Evolutionary conservation across 2,888 invertebrate species (phyloP).

Genomic region (Argynnis bischoffii): DNA sequence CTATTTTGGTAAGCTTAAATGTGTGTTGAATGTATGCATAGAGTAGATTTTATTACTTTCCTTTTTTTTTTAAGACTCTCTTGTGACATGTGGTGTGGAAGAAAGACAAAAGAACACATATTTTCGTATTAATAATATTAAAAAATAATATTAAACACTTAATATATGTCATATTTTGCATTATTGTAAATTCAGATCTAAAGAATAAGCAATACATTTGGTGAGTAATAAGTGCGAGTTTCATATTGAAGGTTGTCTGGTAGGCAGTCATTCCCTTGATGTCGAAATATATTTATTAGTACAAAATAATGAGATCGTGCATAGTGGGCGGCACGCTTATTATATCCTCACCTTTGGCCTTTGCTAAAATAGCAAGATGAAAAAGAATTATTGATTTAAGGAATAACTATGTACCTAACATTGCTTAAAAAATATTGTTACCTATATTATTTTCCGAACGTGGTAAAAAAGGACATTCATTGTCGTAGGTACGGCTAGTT

Average conservation of each 20-base stretch:
- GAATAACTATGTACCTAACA: not conserved
- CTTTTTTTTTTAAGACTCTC: no score
- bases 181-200: not conserved
- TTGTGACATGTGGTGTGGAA: no score
- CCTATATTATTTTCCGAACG: not conserved
- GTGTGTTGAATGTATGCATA: no score
- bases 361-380: slow-evolving; percentile 22
- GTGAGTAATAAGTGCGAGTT: slow-evolving; percentile 21
- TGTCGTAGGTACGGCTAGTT: no score
- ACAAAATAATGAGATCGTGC: slow-evolving; percentile 33
- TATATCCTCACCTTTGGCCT: slow-evolving; percentile 31
- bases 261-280: slow-evolving; percentile 24
- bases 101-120: not conserved
- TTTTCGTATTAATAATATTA: no score
- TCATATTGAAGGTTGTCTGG: slow-evolving; percentile 22
- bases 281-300: slow-evolving; percentile 31
- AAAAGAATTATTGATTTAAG: slow-evolving; percentile 2
- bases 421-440: not conserved
- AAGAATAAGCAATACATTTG: not conserved
- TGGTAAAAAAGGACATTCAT: not conserved
- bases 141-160: no score
- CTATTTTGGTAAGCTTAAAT: no score
- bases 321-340: slow-evolving; percentile 30
- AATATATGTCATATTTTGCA: no score
- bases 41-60: no score